phyloP scores from a whole-genome alignment of 2,888 invertebrate species.

The Griposia aprilina region DNA sequence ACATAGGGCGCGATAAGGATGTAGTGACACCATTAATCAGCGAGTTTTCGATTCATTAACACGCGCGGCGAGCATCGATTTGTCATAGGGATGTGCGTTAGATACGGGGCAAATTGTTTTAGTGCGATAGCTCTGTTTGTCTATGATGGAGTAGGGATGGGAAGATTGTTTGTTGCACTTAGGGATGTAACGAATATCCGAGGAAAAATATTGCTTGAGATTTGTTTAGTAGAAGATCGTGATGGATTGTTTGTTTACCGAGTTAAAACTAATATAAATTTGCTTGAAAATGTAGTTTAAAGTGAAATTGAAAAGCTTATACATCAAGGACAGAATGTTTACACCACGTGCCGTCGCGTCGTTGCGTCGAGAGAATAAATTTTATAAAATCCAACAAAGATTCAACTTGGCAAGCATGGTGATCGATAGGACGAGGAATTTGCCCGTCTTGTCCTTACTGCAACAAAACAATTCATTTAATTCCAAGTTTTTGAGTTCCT shows the following conservation, averaged over 20 bases:
- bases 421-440: not conserved
- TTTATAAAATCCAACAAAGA: not conserved
- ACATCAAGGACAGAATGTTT: constrained; percentile 1
- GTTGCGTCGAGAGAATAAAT: too few species aligned
- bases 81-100: constrained; percentile 83
- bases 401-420: not conserved
- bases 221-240: constrained; percentile 21
- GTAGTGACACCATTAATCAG: constrained; percentile 88
- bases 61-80: constrained; percentile 81
- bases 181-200: constrained; percentile 48
- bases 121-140: constrained; percentile 61
- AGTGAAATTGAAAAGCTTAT: constrained; percentile 12
- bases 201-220: constrained; percentile 51
- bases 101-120: constrained; percentile 68
- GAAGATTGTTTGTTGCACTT: constrained; percentile 47
- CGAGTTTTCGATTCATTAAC: constrained; percentile 86
- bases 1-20: constrained; percentile 79
- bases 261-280: constrained; percentile 19
- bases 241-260: constrained; percentile 47
- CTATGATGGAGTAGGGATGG: constrained; percentile 58
- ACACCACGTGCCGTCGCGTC: not conserved
- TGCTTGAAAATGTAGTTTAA: not conserved
- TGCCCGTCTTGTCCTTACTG: too few species aligned
- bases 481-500: not conserved
- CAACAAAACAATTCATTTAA: not conserved